These are phyloP conservation scores for Hemicentrotus pulcherrimus DNA, from an alignment of 35 echinoderm and acorn worm species.

Conservation along the genomic window DNA sequence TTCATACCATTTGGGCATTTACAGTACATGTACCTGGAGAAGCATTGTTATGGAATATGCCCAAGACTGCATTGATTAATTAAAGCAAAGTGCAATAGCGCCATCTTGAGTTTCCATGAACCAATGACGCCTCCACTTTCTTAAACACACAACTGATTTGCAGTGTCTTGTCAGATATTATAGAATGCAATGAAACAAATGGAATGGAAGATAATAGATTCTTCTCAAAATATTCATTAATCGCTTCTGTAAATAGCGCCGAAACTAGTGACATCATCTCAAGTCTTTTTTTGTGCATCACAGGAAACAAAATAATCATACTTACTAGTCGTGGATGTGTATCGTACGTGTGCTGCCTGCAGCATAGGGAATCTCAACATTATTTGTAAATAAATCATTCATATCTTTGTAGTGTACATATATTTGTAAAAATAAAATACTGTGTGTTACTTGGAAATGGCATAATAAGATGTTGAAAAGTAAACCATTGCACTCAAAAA, in stretches of 20 bases:
- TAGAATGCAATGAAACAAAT: background rate
- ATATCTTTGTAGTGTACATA: conserved; percentile 28
- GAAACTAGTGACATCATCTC: background rate
- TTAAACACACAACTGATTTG: background rate
- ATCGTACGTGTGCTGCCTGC: background rate
- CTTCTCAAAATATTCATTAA: background rate
- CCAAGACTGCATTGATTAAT: background rate
- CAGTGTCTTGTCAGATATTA: background rate
- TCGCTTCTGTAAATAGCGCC: background rate
- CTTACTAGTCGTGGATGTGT: background rate
- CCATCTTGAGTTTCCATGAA: background rate
- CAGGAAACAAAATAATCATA: background rate
- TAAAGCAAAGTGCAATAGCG: background rate
- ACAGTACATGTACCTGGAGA: no score
- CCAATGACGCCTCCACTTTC: background rate
- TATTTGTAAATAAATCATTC: conserved; percentile 28
- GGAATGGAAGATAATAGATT: background rate
- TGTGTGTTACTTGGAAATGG: conserved; percentile 13
- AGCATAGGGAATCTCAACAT: background rate
- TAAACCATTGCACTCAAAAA: conserved; percentile 11
- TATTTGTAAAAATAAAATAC: conserved; percentile 36
- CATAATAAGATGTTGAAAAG: background rate
- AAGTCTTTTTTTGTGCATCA: background rate
- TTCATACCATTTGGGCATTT: background rate
- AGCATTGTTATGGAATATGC: no score